These are phyloP conservation scores for Butastur rufipennis DNA, from an alignment of 2,113 vertebrate genomes.

Conservation along the genomic window DNA sequence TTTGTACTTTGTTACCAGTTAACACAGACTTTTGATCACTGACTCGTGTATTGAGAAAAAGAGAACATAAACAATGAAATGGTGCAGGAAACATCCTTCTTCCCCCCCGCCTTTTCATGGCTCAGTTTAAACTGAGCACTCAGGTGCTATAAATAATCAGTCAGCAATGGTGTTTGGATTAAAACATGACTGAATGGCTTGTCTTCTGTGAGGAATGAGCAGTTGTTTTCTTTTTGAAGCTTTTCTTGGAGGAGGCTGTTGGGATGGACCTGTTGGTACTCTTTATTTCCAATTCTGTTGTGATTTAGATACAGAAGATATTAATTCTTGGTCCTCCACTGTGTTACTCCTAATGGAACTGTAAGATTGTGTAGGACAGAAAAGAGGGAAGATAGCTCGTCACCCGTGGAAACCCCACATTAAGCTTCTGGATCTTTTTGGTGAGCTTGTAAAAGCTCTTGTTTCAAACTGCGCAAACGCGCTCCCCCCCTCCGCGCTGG, in stretches of 20 bases:
- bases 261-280: neutral
- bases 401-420: fast-evolving
- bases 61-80: neutral
- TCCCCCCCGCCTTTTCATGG: neutral
- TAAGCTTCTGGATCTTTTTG: neutral
- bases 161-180: too few relatives aligned
- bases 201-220: neutral
- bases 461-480: neutral
- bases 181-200: neutral
- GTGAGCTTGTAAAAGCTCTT: neutral
- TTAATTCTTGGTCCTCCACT: neutral
- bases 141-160: neutral
- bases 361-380: neutral
- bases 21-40: neutral
- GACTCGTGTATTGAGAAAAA: neutral
- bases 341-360: neutral
- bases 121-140: neutral
- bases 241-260: neutral
- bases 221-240: neutral
- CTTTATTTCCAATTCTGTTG: neutral
- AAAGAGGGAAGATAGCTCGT: neutral
- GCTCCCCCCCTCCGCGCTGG: fast-evolving
- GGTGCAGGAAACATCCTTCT: neutral
- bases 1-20: neutral
- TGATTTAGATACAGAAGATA: neutral